These are phyloP conservation scores for Chiroxiphia lanceolata DNA, from an alignment of 2,797 vertebrate species.

Conservation along the genomic window DNA sequence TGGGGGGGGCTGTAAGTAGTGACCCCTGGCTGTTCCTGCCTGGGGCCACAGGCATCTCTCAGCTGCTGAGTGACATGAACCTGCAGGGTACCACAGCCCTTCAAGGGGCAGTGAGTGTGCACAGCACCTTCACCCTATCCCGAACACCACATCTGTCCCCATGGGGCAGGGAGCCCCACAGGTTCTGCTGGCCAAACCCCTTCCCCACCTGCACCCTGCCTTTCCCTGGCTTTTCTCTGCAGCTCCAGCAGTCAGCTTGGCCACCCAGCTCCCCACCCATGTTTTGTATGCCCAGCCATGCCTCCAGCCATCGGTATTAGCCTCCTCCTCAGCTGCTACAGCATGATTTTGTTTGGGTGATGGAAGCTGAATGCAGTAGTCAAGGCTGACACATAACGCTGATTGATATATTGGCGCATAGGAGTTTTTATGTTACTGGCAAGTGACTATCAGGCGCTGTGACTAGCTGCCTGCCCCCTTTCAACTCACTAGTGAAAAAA, in stretches of 20 bases:
- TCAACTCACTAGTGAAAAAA: not conserved
- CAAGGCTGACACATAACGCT: slow-evolving; percentile 34
- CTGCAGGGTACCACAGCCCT: accelerated
- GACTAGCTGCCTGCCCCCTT: slow-evolving; percentile 20
- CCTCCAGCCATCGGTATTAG: not conserved
- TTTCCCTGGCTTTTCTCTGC: not conserved
- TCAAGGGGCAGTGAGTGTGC: accelerated
- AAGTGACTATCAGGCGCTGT: slow-evolving; percentile 27
- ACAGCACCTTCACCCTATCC: not conserved
- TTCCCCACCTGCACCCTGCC: not conserved
- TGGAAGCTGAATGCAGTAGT: slow-evolving; percentile 33
- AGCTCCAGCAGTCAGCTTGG: not conserved
- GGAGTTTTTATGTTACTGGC: slow-evolving; percentile 48
- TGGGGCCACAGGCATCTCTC: accelerated
- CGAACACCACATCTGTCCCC: accelerated
- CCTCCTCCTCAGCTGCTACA: slow-evolving; percentile 1
- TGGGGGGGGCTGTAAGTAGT: not conserved
- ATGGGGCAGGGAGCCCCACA: accelerated
- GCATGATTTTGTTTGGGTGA: slow-evolving; percentile 29
- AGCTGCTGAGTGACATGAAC: accelerated
- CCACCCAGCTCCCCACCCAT: not conserved
- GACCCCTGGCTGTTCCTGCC: accelerated
- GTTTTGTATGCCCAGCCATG: not conserved
- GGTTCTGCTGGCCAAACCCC: not conserved
- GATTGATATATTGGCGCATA: slow-evolving; percentile 42